phyloP scores from a whole-genome alignment of 2,797 vertebrate genomes.

The Dipus sagitta region DNA sequence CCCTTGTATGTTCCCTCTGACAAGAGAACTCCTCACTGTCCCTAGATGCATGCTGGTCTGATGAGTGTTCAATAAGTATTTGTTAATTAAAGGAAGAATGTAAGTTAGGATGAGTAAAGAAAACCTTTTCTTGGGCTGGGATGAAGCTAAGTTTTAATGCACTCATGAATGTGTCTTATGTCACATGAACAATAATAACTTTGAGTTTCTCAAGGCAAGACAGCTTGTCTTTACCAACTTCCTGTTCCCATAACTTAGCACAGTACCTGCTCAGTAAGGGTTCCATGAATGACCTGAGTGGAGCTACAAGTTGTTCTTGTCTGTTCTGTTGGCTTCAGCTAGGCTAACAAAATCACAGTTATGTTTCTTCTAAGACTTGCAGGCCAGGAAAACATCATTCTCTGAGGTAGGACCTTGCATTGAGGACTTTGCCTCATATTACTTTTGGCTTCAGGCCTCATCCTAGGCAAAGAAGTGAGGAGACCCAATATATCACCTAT shows the following conservation, averaged over 20 bases:
- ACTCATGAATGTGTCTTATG: not conserved
- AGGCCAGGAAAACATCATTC: not conserved
- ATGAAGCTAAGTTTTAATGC: not conserved
- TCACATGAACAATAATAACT: not conserved
- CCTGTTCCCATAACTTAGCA: not conserved
- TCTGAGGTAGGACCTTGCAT: not conserved
- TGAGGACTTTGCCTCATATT: not conserved
- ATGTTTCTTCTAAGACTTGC: not conserved
- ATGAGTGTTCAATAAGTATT: too few species aligned
- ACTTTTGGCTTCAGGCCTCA: not conserved
- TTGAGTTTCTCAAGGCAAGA: slow-evolving; percentile 20
- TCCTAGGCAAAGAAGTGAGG: not conserved
- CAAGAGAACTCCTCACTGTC: too few species aligned
- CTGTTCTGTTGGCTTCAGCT: not conserved
- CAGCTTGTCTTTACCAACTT: not conserved
- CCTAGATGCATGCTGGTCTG: too few species aligned
- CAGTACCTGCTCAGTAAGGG: not conserved
- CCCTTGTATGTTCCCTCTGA: too few species aligned
- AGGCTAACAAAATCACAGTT: not conserved
- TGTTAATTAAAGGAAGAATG: too few species aligned
- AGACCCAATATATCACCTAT: not conserved
- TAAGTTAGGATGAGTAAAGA: too few species aligned
- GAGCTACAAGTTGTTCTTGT: not conserved
- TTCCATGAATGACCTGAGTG: not conserved
- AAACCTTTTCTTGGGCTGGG: too few species aligned